Base-by-base conservation (phyloP, 2,888 invertebrate species). In the Oscheius myriophilus region DNA sequence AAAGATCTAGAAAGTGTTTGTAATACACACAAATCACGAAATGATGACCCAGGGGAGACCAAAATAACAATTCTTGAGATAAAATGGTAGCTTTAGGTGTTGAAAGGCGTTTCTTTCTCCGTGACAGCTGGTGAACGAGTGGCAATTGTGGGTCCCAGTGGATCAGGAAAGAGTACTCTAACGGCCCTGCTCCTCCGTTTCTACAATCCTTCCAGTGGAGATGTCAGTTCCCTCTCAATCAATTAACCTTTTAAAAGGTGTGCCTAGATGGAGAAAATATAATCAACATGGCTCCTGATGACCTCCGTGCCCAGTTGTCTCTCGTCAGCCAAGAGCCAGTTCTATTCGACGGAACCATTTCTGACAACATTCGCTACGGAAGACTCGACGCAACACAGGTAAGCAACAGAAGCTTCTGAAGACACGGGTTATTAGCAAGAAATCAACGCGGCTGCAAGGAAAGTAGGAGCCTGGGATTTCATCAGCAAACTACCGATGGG, bases 251-350 rank as follows among this genome's bases (percentile, higher is more conserved):
- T 39, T 14, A 49, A 2, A 23, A 86, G 84, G 74, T 86, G 41
- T 73, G 67, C 0, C 64, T 88, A 11, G 88, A 88, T 67, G 83
- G 83, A n/a, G 73, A 84, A 14, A 86, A 87, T 21, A 81, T 88
- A 39, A 63, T 70, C 42, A 73, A 66, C 23, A 78, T 86, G 76
- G 80, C 77, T 42, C 82, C 85, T 11, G 79, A 81, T 67, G 87
- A 84, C 70, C 77, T 88, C 16, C 86, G 88, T 70, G 80, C 81
- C 65, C 86, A 88, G 79, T 82, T 88, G 23, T 82, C 88, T 2
- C 71, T 88, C 61, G 88, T 88, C 18, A 87, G 87, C 33, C 88
- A 88, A 78, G 88, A 88, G 65, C 88, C 88, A 21, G 86, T 87
- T 6, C 70, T 82, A 2, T 84, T 83, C 64, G 84, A 85, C 61